Conservation (phyloP, 2,888 invertebrate genomes). For the Caenorhabditis wallacei region DNA sequence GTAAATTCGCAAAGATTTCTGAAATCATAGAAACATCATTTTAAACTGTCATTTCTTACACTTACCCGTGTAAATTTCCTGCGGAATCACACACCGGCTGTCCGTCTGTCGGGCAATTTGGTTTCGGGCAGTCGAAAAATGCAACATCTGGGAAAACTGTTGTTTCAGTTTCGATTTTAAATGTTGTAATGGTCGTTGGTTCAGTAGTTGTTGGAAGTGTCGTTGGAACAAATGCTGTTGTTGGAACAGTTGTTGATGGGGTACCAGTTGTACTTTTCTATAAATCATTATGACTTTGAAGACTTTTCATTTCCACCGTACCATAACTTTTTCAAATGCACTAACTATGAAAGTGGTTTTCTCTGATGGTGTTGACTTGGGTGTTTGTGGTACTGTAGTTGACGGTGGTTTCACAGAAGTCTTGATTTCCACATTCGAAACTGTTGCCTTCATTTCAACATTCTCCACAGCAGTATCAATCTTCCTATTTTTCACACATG, state of each 20-base stretch:
- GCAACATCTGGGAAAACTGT: constrained; percentile 39
- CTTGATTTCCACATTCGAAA: constrained; percentile 52
- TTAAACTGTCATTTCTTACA: background rate
- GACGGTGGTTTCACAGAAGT: background rate
- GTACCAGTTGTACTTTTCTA: constrained; percentile 48
- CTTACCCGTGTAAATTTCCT: constrained; percentile 68
- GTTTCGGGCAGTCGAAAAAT: constrained; percentile 72
- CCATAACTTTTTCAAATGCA: constrained; percentile 52
- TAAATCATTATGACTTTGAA: background rate
- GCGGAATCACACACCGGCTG: constrained; percentile 70
- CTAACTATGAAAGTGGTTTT: constrained; percentile 64
- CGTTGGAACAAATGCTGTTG: constrained; percentile 3
- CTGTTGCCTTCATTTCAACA: constrained; percentile 59
- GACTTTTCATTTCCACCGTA: background rate
- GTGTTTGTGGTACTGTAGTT: background rate
- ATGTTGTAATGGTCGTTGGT: constrained; percentile 12
- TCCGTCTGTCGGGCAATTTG: constrained; percentile 70
- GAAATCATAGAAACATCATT: background rate
- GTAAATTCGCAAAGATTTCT: constrained; percentile 76
- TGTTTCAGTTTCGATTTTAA: constrained; percentile 11
- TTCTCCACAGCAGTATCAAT: constrained; percentile 61
- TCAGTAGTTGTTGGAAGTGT: background rate
- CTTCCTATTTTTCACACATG: constrained; percentile 56
- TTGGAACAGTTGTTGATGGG: background rate
- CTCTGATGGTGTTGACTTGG: constrained; percentile 24